Base-by-base conservation (phyloP, 1,140 invertebrate genomes). In the Cheumatopsyche charites region DNA sequence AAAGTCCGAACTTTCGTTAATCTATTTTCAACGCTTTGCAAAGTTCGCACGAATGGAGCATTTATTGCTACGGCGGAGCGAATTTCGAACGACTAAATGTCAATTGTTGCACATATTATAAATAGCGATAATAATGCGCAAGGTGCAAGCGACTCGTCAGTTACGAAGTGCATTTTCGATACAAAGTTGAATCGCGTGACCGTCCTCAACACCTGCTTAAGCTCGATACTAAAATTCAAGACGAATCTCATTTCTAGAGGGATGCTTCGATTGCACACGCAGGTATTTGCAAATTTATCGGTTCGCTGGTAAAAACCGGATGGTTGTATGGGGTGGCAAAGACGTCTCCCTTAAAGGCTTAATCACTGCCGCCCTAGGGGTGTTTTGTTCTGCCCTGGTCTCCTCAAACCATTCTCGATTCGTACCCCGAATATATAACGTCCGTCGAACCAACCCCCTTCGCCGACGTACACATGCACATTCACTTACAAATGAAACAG, bases 271-370 rank as follows among this genome's bases (percentile, higher is more conserved):
- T n/a, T n/a, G n/a, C n/a, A n/a, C n/a, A n/a, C n/a, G n/a, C n/a
- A 36, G 29, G 9, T 36, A 36, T 36, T 36, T 9, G 29, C 3
- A 36, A 36, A 36, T 63, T 52, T 63, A 70, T 70, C 61, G 68
- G 68, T 70, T 62, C 68, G 43, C 62, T 70, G 42, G 41, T 62
- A 63, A 63, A 62, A 71, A 63, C 21, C 47, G 47, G 47, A 68
- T 55, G 66, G 69, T 13, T 23, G n/a, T n/a, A n/a, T n/a, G n/a
- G 69, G 25, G 69, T 45, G 52, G 62, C 47, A 67, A 72, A 72
- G 70, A 72, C 62, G 62, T 55, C 70, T 66, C 70, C 70, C 70
- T 72, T 72, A 72, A 71, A 72, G 70, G 70, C 70, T 72, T 72
- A 72, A 72, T 72, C 70, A 72, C 70, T 72, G 70, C 58, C 67